A percentile compares a stretch with the other conserved stretches of the same genome.
Evolutionary conservation across 2,797 vertebrate species (phyloP).

Genomic region (Melanogrammus aeglefinus): DNA sequence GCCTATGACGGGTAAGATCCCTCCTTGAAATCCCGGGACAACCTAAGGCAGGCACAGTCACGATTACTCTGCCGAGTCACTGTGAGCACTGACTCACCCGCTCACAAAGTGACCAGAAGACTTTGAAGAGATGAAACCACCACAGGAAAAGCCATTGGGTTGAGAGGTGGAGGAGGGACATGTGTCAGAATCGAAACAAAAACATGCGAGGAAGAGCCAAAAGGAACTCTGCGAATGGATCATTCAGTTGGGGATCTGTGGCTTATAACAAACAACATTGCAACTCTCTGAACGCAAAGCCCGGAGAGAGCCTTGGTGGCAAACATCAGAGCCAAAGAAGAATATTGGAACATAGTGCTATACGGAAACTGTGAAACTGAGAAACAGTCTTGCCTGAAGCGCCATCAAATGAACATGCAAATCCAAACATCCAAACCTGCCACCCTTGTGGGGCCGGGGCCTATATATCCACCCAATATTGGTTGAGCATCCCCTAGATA

Average conservation of each 20-base stretch:
- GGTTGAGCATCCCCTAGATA: background rate
- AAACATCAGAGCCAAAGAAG: background rate
- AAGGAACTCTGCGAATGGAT: slow-evolving; percentile 31
- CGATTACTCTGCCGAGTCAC: slow-evolving; percentile 78
- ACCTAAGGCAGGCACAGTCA: slow-evolving; percentile 98
- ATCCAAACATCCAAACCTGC: background rate
- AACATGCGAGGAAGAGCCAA: slow-evolving; percentile 39
- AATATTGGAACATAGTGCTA: background rate
- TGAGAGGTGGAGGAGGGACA: slow-evolving; percentile 52
- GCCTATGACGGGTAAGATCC: slow-evolving; percentile 98
- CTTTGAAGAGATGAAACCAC: slow-evolving; percentile 44
- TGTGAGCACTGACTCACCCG: slow-evolving; percentile 45
- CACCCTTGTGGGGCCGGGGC: slow-evolving; percentile 37
- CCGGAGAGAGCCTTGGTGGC: background rate
- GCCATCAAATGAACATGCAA: slow-evolving; percentile 5
- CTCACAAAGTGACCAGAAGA: slow-evolving; percentile 25
- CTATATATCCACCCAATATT: slow-evolving; percentile 27
- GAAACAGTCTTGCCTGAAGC: slow-evolving; percentile 35
- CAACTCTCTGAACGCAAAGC: slow-evolving; percentile 4
- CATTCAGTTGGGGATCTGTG: slow-evolving; percentile 41
- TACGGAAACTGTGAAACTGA: background rate
- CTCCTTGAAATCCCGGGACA: slow-evolving; percentile 81
- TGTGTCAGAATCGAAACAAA: slow-evolving; percentile 39
- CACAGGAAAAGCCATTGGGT: slow-evolving; percentile 54
- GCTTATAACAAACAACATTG: slow-evolving; percentile 14